Conservation (phyloP, 2,113 vertebrate species). For the Butorides virescens region DNA sequence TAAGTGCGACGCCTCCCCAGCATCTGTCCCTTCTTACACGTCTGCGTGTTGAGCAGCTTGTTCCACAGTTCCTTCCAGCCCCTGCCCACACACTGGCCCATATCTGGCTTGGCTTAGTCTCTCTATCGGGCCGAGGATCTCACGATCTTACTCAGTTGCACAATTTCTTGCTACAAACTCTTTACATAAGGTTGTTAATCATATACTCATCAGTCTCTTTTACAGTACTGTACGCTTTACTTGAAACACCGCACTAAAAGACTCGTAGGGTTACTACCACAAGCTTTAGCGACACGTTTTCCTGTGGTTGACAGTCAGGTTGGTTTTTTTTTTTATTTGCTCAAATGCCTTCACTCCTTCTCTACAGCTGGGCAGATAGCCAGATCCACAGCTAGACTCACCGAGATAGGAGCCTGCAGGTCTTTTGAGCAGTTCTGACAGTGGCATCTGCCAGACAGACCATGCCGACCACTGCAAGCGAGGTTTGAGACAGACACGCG, state of each 20-base stretch:
- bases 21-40: fast-evolving
- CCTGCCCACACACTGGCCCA: neutral
- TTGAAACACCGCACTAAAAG: neutral
- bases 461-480: fast-evolving
- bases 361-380: neutral
- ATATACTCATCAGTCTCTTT: neutral
- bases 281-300: neutral
- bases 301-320: too few relatives aligned
- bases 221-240: neutral
- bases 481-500: neutral
- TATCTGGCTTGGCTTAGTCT: neutral
- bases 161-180: conserved; percentile 4
- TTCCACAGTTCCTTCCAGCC: conserved; percentile 2
- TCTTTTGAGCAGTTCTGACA: neutral
- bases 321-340: neutral
- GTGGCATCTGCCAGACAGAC: neutral
- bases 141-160: neutral
- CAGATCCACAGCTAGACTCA: neutral
- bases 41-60: neutral
- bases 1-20: neutral
- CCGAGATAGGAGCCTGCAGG: neutral
- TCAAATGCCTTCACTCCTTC: neutral
- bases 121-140: neutral
- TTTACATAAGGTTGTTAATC: neutral
- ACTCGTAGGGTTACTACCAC: neutral